Base-by-base conservation (phyloP, 2,797 vertebrate species). In the Tapirus indicus region DNA sequence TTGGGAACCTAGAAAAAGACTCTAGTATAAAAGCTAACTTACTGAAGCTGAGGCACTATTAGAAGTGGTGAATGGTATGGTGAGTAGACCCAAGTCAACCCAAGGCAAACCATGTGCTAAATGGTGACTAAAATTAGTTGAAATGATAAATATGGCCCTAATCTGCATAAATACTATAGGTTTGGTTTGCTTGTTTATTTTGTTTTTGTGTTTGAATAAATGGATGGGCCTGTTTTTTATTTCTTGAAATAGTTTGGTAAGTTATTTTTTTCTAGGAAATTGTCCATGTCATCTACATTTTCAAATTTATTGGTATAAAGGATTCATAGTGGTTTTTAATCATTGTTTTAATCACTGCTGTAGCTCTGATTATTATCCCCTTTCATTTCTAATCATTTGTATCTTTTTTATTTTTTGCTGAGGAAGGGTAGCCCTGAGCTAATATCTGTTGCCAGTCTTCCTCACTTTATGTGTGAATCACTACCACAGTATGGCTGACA, bases 351-450 rank as follows among this genome's bases (percentile, higher is more conserved):
- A 86, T 80, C 54, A 49, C 80, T 91, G 17, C 58, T 14, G 1
- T 79, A 68, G n/a, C 44, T 72, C 64, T 47, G 72, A 29, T 78
- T 74, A 58, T 72, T 68, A 75, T 11, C 14, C 20, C 3, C 68
- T 82, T 82, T 64, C 38, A 90, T 64, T 78, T 74, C 14, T 75
- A 88, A 71, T 78, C 29, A 94, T 62, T 91, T 93, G 60, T 5
- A 60, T 66, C 12, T 49, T 88, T 54, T 68, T 49, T 77, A 38
- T 79, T n/a, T n/a, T 29, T 54, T 54, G 47, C 9, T 47, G 47
- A 47, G 47, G 47, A 47, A 47, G 47, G 11, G 9, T 11, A 47
- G 47, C 47, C 47, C 47, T 47, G 47, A 47, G 47, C 10, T 47
- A 47, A 47, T 11, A 47, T 47, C 2, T 47, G 47, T 47, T 47